phyloP scores from a whole-genome alignment of 35 echinoderm and acorn worm species.

The Apostichopus californicus region DNA sequence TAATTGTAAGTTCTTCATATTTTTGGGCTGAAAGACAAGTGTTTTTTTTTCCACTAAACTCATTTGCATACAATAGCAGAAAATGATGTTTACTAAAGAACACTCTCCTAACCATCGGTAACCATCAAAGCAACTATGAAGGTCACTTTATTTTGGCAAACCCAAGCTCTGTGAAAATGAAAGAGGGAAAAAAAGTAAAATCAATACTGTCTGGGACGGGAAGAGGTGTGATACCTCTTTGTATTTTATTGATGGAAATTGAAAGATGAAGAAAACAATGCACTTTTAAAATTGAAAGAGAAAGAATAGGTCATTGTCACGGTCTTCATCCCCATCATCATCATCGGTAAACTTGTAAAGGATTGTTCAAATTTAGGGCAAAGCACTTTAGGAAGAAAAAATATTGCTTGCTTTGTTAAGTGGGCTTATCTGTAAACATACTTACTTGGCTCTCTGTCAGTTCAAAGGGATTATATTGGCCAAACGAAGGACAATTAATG shows the following conservation, averaged over 20 bases:
- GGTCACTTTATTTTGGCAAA: neutral
- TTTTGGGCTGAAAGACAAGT: neutral
- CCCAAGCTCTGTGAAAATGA: neutral
- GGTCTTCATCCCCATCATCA: neutral
- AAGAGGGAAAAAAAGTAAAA: neutral
- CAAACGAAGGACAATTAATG: neutral
- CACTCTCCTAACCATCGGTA: neutral
- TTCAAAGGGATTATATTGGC: neutral
- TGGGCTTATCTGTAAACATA: neutral
- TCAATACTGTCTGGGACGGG: neutral
- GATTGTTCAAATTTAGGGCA: neutral
- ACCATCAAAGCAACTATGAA: conserved; percentile 24
- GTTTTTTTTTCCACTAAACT: neutral
- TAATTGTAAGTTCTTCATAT: neutral
- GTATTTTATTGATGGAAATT: conserved; percentile 23
- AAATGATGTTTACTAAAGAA: neutral
- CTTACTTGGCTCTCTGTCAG: neutral
- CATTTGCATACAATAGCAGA: conserved; percentile 28
- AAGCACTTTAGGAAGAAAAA: conserved; percentile 16
- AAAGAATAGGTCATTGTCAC: conserved; percentile 18
- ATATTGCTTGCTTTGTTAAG: neutral
- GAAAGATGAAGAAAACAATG: neutral
- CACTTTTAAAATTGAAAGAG: neutral
- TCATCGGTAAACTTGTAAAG: conserved; percentile 3
- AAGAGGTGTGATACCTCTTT: neutral